Percentiles rank a stretch among this genome's conserved stretches.
Conservation (phyloP, 2,888 invertebrate species). For the Drosophila trichaetosa region DNA sequence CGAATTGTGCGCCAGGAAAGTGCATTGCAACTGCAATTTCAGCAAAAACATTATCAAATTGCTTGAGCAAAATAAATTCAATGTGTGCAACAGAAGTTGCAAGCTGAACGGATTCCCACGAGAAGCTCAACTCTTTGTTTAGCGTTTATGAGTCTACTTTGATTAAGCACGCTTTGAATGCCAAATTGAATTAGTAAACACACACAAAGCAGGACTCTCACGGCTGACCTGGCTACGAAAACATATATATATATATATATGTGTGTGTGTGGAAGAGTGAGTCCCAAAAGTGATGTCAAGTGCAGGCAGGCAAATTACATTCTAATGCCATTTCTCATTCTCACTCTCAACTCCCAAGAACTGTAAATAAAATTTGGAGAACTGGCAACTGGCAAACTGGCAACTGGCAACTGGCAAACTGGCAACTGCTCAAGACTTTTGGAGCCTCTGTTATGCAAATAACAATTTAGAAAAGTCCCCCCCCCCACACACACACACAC, state of each 20-base stretch:
- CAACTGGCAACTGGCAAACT: not conserved
- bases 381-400: not conserved
- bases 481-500: no score
- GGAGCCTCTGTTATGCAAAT: conserved; percentile 44
- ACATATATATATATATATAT: not conserved
- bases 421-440: conserved; percentile 5
- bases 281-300: not conserved
- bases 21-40: not conserved
- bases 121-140: conserved; percentile 11
- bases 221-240: conserved; percentile 11
- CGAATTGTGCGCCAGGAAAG: not conserved
- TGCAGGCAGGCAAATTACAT: conserved; percentile 44
- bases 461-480: conserved; percentile 21
- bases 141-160: conserved; percentile 31
- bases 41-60: not conserved
- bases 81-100: not conserved
- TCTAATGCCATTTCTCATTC: conserved; percentile 47
- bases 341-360: not conserved
- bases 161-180: conserved; percentile 24
- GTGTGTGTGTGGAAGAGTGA: not conserved
- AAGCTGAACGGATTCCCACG: not conserved
- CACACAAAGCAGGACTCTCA: not conserved
- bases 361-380: conserved; percentile 44
- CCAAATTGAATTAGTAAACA: conserved; percentile 31
- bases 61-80: not conserved